Percentiles rank a stretch among this genome's conserved stretches.
Conservation (phyloP, 1,140 invertebrate species). For the Trialeurodes vaporariorum region DNA sequence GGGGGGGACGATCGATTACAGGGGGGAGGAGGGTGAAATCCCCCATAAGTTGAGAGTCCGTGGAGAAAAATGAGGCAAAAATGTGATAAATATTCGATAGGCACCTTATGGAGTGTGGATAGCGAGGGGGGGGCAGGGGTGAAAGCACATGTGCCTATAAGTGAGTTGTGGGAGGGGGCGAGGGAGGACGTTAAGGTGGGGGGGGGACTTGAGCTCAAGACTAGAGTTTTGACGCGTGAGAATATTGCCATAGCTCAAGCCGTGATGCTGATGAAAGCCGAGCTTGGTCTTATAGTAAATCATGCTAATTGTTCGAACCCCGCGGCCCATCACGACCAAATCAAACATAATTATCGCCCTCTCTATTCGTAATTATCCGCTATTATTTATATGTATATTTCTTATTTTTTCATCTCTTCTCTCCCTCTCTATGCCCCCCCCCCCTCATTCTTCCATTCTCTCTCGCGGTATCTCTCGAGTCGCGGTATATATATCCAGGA, state of each 20-base stretch:
- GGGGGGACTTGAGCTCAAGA: background rate
- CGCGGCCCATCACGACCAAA: background rate
- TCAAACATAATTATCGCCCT: background rate
- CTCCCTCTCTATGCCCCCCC: too few species aligned
- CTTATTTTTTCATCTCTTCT: background rate
- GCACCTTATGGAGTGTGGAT: too few species aligned
- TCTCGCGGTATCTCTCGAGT: too few species aligned
- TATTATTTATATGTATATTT: slow-evolving; percentile 1
- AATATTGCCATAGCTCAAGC: background rate
- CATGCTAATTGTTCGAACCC: background rate
- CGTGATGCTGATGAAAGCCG: background rate
- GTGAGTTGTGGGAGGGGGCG: background rate
- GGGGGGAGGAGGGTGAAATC: too few species aligned
- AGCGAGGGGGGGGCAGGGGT: background rate
- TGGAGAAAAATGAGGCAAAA: background rate
- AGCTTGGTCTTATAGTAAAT: background rate
- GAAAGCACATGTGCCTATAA: background rate
- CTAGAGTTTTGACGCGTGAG: background rate
- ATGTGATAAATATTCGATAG: background rate
- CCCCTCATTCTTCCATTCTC: too few species aligned
- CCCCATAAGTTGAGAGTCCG: too few species aligned
- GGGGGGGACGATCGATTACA: background rate
- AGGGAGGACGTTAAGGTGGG: background rate
- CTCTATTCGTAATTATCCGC: background rate
- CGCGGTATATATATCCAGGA: too few species aligned